Evolutionary conservation across 2,113 vertebrate species (phyloP), one percentile per base, ranked within the genome.

Genomic region (Tretioscincus oriximinensis): DNA sequence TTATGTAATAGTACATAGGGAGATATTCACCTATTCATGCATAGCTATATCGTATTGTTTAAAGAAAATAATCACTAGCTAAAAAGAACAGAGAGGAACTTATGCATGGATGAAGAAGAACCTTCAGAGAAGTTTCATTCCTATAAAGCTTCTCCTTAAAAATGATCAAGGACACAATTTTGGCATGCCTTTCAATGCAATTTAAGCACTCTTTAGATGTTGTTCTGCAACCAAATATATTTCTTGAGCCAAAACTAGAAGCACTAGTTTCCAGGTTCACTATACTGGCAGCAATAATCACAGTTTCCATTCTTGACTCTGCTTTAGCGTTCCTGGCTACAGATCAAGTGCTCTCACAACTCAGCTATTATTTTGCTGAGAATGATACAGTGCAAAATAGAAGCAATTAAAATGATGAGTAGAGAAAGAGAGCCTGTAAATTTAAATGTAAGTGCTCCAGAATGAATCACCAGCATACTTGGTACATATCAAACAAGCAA

Each of bases 271-370:
- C 47, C 76, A 82, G 45, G 45, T 28, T 58, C 18, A 49, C 54
- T 24, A 16, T 76, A 14, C n/a, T 35, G 77, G 58, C 28, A 79
- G 24, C 49, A 21, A 0, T 21, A 81, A 67, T 14, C 0, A 31
- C 67, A 82, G 64, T 29, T 85, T 87, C 41, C 70, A 7, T 4
- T 6, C 29, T n/a, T 76, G 64, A 61, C 77, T 0, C 0, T 64
- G 1, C 21, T 24, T 87, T 72, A 81, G 41, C 88, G 78, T 80
- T 54, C 81, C 81, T 77, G 79, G 82, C 75, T 68, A 26, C 49
- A 11, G 4, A 26, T 87, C 51, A 83, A 85, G 77, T 1, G 9
- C 60, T 90, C 71, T 86, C 1, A 5, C 64, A 77, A 45, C 68
- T 72, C 76, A 74, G 77, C 71, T 80, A 81, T 35, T 77, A 69